Percentiles rank a stretch among this genome's conserved stretches.
These are phyloP conservation scores for Sitta carolinensis DNA, from an alignment of 2,797 vertebrate species.

Conservation along the genomic window DNA sequence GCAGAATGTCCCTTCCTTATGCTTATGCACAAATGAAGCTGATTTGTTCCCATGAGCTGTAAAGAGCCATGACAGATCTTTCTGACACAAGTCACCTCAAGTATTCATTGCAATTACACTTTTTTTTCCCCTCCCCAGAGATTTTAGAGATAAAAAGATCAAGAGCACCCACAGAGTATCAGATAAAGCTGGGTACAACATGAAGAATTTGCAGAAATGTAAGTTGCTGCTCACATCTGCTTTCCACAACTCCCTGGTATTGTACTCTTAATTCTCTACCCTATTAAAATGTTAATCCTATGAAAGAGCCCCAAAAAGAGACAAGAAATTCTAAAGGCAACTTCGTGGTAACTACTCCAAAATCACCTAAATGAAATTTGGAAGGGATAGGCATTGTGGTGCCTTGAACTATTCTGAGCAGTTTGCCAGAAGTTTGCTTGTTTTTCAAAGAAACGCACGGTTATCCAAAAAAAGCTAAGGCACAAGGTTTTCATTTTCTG, in stretches of 20 bases:
- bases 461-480: neutral
- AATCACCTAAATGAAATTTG: neutral
- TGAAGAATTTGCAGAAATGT: slow-evolving; percentile 40
- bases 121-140: neutral
- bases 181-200: slow-evolving; percentile 25
- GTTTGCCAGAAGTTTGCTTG: neutral
- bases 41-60: slow-evolving; percentile 51
- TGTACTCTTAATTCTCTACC: slow-evolving; percentile 2
- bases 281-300: neutral
- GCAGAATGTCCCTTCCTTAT: slow-evolving; percentile 11
- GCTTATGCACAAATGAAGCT: neutral
- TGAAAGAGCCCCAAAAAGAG: neutral
- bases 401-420: neutral
- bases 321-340: neutral
- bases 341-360: neutral
- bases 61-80: slow-evolving; percentile 61
- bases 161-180: neutral
- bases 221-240: slow-evolving; percentile 38
- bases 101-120: slow-evolving; percentile 18
- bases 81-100: slow-evolving; percentile 52
- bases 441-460: neutral
- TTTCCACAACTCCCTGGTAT: neutral
- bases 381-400: neutral
- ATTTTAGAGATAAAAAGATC: neutral
- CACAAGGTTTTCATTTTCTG: slow-evolving; percentile 55